Conservation (phyloP, 2,113 vertebrate species). For the Mus spicilegus region DNA sequence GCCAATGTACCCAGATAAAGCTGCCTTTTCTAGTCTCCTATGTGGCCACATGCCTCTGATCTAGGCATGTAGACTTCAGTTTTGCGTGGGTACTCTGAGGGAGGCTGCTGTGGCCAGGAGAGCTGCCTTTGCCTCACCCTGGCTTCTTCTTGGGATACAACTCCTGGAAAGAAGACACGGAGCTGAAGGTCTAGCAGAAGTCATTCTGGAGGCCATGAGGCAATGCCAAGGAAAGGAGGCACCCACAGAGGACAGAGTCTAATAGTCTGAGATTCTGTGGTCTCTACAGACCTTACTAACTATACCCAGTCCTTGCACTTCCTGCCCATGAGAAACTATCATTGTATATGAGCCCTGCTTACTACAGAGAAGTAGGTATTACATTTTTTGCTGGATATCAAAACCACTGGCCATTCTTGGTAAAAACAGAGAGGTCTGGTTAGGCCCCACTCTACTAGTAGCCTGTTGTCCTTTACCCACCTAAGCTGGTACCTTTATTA, state of each 20-base stretch:
- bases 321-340: neutral
- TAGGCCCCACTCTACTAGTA: accelerated
- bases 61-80: neutral
- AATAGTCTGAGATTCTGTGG: neutral
- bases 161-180: no score
- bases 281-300: neutral
- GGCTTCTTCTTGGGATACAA: neutral
- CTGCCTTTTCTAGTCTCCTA: neutral
- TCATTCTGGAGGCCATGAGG: neutral
- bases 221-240: neutral
- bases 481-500: neutral
- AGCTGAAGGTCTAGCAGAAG: neutral
- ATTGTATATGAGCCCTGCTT: neutral
- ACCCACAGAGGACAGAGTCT: neutral
- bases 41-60: neutral
- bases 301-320: neutral
- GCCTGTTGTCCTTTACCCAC: neutral
- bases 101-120: neutral
- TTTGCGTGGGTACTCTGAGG: neutral
- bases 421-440: neutral
- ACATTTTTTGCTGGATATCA: neutral
- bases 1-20: neutral
- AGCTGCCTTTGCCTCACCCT: neutral
- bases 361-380: neutral
- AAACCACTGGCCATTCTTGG: neutral